Evolutionary conservation across 1,140 invertebrate genomes (phyloP).

Genomic region (Samia ricini): DNA sequence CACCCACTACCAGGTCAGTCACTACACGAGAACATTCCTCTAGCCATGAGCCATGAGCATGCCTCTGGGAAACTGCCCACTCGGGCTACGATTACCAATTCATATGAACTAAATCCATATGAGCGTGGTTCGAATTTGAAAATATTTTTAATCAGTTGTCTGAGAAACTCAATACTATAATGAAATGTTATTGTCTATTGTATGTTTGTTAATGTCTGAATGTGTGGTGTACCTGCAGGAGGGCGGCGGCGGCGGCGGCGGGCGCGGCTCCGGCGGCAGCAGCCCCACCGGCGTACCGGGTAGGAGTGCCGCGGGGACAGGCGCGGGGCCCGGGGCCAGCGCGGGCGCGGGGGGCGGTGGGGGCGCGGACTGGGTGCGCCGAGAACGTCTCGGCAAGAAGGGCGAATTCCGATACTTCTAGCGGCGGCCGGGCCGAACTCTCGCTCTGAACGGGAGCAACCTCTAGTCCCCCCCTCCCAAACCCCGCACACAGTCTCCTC

Average conservation of each 20-base stretch:
- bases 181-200: too few species aligned
- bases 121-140: too few species aligned
- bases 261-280: constrained; percentile 57
- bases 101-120: too few species aligned
- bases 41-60: too few species aligned
- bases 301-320: constrained; percentile 76
- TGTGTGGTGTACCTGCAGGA: background rate
- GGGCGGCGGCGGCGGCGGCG: constrained; percentile 27
- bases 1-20: constrained; percentile 67
- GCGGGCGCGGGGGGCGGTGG: constrained; percentile 20
- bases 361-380: constrained; percentile 86
- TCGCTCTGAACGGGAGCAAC: background rate
- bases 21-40: too few species aligned
- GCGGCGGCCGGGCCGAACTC: constrained; percentile 27
- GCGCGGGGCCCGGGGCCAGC: too few species aligned
- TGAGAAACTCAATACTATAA: too few species aligned
- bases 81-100: too few species aligned
- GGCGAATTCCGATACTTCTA: constrained; percentile 98
- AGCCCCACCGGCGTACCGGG: constrained; percentile 48
- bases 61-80: too few species aligned
- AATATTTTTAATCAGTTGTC: too few species aligned
- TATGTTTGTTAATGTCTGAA: background rate
- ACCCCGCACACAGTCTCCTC: constrained; percentile 6
- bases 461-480: background rate
- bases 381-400: constrained; percentile 94